phyloP scores from a whole-genome alignment of 53 echinoderm and acorn worm species.

The Pentamera pediparva region DNA sequence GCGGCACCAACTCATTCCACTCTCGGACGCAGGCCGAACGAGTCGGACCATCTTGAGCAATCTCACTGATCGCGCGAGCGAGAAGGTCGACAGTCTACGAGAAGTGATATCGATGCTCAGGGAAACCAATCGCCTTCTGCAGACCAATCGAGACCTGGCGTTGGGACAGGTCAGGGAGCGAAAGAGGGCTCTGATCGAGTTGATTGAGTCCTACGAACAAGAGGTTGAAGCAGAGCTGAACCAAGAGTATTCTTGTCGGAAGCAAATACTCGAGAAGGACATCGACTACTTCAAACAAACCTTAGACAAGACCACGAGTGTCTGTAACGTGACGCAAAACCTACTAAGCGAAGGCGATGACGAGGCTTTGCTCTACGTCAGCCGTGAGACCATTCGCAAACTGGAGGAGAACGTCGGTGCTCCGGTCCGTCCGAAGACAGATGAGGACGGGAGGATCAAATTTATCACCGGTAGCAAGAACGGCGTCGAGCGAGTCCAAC shows the following conservation, averaged over 20 bases:
- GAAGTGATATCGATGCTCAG: conserved; percentile 51
- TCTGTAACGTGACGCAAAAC: conserved; percentile 82
- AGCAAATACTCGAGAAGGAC: conserved; percentile 54
- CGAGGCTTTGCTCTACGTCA: conserved; percentile 71
- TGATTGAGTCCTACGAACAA: conserved; percentile 65
- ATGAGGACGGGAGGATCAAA: conserved; percentile 78
- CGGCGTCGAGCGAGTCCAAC: conserved; percentile 29
- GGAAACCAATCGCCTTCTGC: conserved; percentile 65
- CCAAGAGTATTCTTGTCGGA: conserved; percentile 54
- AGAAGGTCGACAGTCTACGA: conserved; percentile 60
- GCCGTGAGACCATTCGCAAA: conserved; percentile 71
- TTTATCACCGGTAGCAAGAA: conserved; percentile 47
- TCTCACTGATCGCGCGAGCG: conserved; percentile 59
- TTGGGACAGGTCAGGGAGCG: conserved; percentile 59
- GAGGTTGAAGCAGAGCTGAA: conserved; percentile 68
- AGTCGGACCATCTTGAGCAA: conserved; percentile 51
- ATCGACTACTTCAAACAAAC: conserved; percentile 67
- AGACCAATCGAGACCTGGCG: conserved; percentile 58
- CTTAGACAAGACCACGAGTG: conserved; percentile 82
- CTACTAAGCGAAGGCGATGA: conserved; percentile 80
- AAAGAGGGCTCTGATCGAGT: conserved; percentile 59
- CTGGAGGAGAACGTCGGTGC: conserved; percentile 67
- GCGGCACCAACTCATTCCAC: conserved; percentile 56
- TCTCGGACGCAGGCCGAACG: conserved; percentile 56
- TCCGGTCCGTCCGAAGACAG: conserved; percentile 42